Evolutionary conservation across 1,140 invertebrate species (phyloP).

Genomic region (Bombus confusus): DNA sequence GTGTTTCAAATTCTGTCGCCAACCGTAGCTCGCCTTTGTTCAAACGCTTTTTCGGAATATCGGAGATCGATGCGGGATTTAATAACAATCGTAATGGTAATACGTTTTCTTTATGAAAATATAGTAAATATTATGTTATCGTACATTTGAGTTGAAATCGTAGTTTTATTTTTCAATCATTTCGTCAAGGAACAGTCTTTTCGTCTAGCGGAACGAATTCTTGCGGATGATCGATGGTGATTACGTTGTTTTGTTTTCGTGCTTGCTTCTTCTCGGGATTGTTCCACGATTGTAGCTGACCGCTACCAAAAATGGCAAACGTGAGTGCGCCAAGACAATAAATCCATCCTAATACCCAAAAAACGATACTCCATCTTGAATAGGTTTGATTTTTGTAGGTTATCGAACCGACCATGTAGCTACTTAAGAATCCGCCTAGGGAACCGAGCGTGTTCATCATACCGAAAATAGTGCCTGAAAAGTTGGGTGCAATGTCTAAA

Average conservation of each 20-base stretch:
- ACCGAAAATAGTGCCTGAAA: slow-evolving; percentile 95
- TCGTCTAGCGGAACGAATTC: slow-evolving; percentile 67
- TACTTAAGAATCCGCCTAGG: slow-evolving; percentile 93
- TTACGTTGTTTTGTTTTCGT: neutral
- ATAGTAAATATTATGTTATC: neutral
- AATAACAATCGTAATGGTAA: neutral
- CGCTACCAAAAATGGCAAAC: slow-evolving; percentile 88
- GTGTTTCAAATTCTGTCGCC: too few species aligned
- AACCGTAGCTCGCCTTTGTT: too few species aligned
- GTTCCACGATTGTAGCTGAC: slow-evolving; percentile 89
- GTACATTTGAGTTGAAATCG: neutral
- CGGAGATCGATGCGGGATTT: too few species aligned
- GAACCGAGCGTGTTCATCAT: slow-evolving; percentile 95
- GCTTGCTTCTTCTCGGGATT: slow-evolving; percentile 52
- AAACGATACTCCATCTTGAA: slow-evolving; percentile 92
- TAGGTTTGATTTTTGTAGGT: slow-evolving; percentile 90
- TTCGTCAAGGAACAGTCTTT: slow-evolving; percentile 54
- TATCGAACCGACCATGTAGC: slow-evolving; percentile 91
- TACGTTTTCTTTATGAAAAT: neutral
- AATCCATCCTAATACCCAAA: slow-evolving; percentile 89
- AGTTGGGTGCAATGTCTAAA: slow-evolving; percentile 94
- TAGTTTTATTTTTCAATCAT: neutral
- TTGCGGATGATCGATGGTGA: neutral
- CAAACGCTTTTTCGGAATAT: too few species aligned
- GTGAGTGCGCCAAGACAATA: slow-evolving; percentile 88